A percentile compares a stretch with the other conserved stretches of the same genome.
phyloP scores from a whole-genome alignment of 2,113 vertebrate genomes.

The Illadopsis cleaveri region DNA sequence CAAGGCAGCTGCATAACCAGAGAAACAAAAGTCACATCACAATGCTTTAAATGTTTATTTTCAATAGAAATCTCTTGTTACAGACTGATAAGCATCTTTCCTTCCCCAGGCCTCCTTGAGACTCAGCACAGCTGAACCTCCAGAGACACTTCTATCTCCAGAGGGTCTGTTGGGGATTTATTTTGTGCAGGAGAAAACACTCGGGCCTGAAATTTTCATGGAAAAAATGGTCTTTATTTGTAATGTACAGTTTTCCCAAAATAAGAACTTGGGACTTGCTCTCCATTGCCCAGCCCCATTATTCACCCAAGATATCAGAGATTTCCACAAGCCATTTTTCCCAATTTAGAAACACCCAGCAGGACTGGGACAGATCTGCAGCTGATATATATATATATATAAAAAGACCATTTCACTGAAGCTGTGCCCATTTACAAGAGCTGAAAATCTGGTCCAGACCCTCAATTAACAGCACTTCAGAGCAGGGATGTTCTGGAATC shows the following conservation, averaged over 20 bases:
- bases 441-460: conserved; percentile 15
- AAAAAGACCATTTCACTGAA: background rate
- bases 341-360: background rate
- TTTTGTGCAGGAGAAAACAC: background rate
- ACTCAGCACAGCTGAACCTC: background rate
- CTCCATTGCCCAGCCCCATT: background rate
- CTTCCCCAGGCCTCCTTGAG: background rate
- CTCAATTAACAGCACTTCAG: conserved; percentile 24
- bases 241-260: background rate
- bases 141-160: background rate
- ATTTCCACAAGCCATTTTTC: background rate
- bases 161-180: background rate
- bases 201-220: background rate
- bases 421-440: conserved; percentile 4
- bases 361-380: conserved; percentile 4
- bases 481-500: conserved; percentile 16
- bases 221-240: background rate
- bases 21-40: background rate
- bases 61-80: background rate
- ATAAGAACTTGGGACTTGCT: background rate
- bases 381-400: background rate
- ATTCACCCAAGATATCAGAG: background rate
- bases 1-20: conserved; percentile 55
- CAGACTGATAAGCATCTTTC: background rate
- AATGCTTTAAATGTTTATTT: background rate